Percentiles rank a stretch among this genome's conserved stretches.
phyloP scores from a whole-genome alignment of 2,113 vertebrate species.

The Podiceps cristatus region DNA sequence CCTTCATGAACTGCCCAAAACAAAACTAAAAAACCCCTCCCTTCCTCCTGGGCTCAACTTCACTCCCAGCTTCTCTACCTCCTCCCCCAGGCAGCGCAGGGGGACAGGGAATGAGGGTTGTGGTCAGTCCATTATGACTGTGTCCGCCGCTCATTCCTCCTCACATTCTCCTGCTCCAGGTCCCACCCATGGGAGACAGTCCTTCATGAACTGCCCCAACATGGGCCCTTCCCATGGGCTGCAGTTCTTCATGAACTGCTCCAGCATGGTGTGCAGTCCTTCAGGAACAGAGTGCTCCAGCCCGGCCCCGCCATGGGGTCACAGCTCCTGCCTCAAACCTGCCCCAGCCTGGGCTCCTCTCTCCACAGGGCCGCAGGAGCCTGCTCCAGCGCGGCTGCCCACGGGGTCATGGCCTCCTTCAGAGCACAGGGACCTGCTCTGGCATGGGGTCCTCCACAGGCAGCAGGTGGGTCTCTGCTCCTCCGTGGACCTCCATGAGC shows the following conservation, averaged over 20 bases:
- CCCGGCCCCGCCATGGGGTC: fast-evolving
- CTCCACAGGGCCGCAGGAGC: not conserved
- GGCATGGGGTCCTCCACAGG: not conserved
- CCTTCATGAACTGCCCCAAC: not conserved
- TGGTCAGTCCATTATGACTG: fast-evolving
- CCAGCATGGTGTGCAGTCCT: not conserved
- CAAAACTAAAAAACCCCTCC: not conserved
- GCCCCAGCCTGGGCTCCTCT: not conserved
- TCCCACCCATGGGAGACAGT: not conserved
- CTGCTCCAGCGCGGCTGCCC: not conserved
- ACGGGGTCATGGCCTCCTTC: not conserved
- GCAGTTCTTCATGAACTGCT: not conserved
- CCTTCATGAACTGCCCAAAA: too few species aligned
- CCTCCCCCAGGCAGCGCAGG: not conserved
- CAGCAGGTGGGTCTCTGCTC: not conserved
- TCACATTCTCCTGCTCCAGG: not conserved
- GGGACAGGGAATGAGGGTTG: fast-evolving
- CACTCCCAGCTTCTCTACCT: not conserved
- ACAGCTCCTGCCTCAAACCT: not conserved
- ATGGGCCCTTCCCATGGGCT: not conserved
- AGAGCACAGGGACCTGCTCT: not conserved
- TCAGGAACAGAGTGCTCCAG: not conserved
- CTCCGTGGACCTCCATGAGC: not conserved
- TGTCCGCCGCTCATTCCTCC: not conserved
- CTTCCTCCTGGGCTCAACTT: not conserved